A percentile compares a stretch with the other conserved stretches of the same genome.
Evolutionary conservation across 2,113 vertebrate genomes (phyloP).

Genomic region (Paratilapia polleni): DNA sequence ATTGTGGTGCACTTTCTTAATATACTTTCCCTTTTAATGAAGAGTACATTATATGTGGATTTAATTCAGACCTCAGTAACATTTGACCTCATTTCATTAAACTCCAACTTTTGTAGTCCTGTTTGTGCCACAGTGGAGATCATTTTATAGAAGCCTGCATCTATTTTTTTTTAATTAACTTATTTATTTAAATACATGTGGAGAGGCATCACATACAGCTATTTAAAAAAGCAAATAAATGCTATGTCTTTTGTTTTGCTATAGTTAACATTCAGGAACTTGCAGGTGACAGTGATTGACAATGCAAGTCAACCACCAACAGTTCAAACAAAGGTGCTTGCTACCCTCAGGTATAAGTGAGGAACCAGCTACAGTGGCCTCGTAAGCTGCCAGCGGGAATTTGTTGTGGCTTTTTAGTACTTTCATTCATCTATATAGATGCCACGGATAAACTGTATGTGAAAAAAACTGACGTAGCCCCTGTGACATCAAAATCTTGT

Average conservation of each 20-base stretch:
- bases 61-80: not conserved
- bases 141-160: no score
- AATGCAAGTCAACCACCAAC: not conserved
- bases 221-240: not conserved
- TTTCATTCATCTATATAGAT: not conserved
- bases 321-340: not conserved
- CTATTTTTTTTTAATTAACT: no score
- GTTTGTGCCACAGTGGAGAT: no score
- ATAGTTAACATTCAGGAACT: not conserved
- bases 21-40: not conserved
- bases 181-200: not conserved
- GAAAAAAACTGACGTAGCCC: no score
- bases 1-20: not conserved
- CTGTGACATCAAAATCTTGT: not conserved
- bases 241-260: not conserved
- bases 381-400: not conserved
- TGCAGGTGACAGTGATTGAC: not conserved
- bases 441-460: not conserved
- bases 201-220: not conserved
- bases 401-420: not conserved
- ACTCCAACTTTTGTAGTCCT: not conserved
- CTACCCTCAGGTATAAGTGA: not conserved
- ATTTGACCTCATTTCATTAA: not conserved
- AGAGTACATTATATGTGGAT: slow-evolving; percentile 12
- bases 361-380: not conserved